phyloP scores from a whole-genome alignment of 1,140 invertebrate species.

The Drosophila miranda region DNA sequence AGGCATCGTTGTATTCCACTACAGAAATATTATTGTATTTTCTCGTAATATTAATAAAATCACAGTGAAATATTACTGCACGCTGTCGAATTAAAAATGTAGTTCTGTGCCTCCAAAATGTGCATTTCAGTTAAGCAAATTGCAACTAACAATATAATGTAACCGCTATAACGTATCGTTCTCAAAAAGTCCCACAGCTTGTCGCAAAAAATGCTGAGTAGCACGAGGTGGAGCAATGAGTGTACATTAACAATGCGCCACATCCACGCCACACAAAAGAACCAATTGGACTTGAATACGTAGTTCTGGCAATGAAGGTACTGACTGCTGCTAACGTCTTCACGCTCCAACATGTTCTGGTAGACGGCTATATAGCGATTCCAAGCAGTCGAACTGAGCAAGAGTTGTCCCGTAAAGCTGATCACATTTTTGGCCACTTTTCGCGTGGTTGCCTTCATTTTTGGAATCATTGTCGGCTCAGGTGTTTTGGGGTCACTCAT shows the following conservation, averaged over 20 bases:
- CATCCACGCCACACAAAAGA: constrained; percentile 88
- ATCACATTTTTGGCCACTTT: constrained; percentile 86
- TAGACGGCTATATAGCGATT: constrained; percentile 91
- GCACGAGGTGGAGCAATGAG: constrained; percentile 88
- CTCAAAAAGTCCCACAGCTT: constrained; percentile 89
- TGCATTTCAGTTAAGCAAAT: constrained; percentile 86
- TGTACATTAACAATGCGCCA: constrained; percentile 93
- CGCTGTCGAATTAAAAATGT: constrained; percentile 82
- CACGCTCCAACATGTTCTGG: constrained; percentile 88
- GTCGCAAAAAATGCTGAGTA: constrained; percentile 91
- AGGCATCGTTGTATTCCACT: constrained; percentile 65
- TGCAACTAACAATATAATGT: constrained; percentile 84
- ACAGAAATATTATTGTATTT: constrained; percentile 78
- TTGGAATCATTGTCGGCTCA: constrained; percentile 85
- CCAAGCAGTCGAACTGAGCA: constrained; percentile 89
- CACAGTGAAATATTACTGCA: constrained; percentile 80
- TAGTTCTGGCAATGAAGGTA: constrained; percentile 83
- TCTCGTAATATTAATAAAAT: constrained; percentile 74
- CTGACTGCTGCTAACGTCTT: constrained; percentile 83
- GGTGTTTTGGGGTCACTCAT: constrained; percentile 83
- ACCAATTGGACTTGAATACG: constrained; percentile 85
- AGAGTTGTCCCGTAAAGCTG: constrained; percentile 87
- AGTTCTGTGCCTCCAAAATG: constrained; percentile 84
- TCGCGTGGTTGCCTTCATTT: constrained; percentile 86
- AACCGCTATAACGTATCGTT: constrained; percentile 86